Percentiles rank a stretch among this genome's conserved stretches.
Conservation (phyloP, 2,113 vertebrate species). For the Poecile atricapillus region DNA sequence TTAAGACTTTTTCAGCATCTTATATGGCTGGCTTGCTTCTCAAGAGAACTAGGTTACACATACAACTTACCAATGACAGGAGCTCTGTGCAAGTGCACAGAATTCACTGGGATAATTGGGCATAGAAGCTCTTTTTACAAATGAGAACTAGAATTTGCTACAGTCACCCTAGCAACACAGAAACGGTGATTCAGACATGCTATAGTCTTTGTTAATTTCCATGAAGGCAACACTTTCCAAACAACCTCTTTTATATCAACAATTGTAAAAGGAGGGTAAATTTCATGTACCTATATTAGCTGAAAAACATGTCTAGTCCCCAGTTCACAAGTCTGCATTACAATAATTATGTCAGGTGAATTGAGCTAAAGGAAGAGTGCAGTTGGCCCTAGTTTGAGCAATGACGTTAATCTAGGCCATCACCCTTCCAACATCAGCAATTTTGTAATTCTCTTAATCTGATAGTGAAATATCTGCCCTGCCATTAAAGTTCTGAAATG, state of each 20-base stretch:
- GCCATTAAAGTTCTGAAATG: neutral
- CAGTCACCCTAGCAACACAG: neutral
- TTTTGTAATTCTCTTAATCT: neutral
- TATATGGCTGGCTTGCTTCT: neutral
- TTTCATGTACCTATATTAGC: neutral
- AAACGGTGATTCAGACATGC: neutral
- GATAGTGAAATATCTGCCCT: neutral
- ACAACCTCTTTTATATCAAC: neutral
- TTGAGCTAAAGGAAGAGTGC: neutral
- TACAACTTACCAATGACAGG: neutral
- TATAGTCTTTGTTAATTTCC: neutral
- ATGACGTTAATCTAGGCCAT: neutral
- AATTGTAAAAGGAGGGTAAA: neutral
- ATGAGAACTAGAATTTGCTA: neutral
- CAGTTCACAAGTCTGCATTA: neutral
- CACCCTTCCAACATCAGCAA: neutral
- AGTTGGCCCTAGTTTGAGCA: neutral
- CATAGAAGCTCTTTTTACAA: neutral
- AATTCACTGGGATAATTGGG: neutral
- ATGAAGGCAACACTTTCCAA: neutral
- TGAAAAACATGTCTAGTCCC: neutral
- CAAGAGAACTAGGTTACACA: neutral
- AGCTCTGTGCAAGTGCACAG: neutral
- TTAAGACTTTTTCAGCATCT: neutral
- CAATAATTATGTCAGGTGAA: neutral